phyloP scores from a whole-genome alignment of 2,113 vertebrate genomes.

The Egretta garzetta region DNA sequence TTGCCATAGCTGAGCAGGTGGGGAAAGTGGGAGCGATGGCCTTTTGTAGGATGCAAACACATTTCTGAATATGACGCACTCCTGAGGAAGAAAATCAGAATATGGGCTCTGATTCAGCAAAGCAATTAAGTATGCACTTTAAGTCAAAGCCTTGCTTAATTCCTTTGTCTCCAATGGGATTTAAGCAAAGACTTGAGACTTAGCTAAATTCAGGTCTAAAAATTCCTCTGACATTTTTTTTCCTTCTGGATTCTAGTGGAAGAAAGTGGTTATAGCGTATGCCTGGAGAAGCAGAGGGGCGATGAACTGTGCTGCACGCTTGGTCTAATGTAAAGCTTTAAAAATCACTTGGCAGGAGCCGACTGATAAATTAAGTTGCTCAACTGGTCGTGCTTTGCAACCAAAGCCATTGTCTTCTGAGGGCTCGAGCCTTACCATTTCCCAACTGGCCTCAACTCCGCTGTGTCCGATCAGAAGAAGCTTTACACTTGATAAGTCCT shows the following conservation, averaged over 20 bases:
- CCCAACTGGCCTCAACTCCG: not conserved
- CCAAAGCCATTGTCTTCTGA: conserved; percentile 12
- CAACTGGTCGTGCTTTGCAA: not conserved
- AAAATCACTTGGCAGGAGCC: conserved; percentile 43
- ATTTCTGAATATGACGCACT: not conserved
- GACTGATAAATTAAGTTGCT: conserved; percentile 28
- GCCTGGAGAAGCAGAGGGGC: not conserved
- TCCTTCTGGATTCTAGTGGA: not conserved
- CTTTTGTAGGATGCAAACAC: not conserved
- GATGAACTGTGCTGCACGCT: not conserved
- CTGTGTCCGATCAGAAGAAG: not conserved
- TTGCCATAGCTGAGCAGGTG: not conserved
- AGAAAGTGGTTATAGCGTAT: not conserved
- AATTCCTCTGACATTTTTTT: not conserved
- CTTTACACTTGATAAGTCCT: not conserved
- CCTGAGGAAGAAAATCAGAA: conserved; percentile 6
- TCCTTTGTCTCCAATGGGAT: conserved; percentile 60
- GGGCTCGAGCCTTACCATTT: not conserved
- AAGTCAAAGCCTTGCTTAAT: conserved; percentile 58
- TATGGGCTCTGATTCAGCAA: conserved; percentile 52
- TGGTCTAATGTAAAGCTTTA: not conserved
- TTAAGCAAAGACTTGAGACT: conserved; percentile 25
- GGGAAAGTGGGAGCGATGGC: not conserved
- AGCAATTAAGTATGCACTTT: conserved; percentile 41
- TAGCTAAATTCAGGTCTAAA: conserved; percentile 49